phyloP scores from a whole-genome alignment of 2,888 invertebrate genomes.

The Andrena marginata region DNA sequence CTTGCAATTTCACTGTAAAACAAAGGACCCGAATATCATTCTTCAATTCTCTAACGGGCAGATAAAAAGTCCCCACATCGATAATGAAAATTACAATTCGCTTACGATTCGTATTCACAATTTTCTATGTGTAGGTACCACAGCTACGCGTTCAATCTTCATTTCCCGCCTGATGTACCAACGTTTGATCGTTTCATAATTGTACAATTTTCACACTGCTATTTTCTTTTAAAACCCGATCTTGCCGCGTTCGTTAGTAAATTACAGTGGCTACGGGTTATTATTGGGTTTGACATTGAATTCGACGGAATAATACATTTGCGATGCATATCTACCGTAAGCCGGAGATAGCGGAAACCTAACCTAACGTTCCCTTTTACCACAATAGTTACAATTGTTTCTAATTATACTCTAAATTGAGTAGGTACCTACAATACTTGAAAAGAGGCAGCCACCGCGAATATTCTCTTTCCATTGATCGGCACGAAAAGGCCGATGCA shows the following conservation, averaged over 20 bases:
- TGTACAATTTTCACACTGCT: not conserved
- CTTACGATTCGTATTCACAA: constrained; percentile 5
- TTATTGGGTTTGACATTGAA: not conserved
- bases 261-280: constrained; percentile 26
- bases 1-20: not conserved
- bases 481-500: constrained; percentile 59
- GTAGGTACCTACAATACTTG: constrained; percentile 36
- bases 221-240: not conserved
- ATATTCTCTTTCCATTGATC: constrained; percentile 63
- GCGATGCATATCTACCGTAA: constrained; percentile 10
- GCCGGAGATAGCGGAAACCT: constrained; percentile 16
- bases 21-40: constrained; percentile 16
- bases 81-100: constrained; percentile 5
- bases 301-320: constrained; percentile 13
- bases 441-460: constrained; percentile 55
- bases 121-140: constrained; percentile 10
- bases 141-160: not conserved
- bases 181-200: not conserved
- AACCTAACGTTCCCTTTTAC: constrained; percentile 10
- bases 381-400: constrained; percentile 40
- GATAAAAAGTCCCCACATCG: not conserved
- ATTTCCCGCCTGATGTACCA: not conserved
- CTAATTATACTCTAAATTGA: constrained; percentile 41
- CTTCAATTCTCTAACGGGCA: not conserved
- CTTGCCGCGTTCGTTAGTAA: not conserved